phyloP scores from a whole-genome alignment of 2,888 invertebrate genomes.

The Tenodera sinensis region DNA sequence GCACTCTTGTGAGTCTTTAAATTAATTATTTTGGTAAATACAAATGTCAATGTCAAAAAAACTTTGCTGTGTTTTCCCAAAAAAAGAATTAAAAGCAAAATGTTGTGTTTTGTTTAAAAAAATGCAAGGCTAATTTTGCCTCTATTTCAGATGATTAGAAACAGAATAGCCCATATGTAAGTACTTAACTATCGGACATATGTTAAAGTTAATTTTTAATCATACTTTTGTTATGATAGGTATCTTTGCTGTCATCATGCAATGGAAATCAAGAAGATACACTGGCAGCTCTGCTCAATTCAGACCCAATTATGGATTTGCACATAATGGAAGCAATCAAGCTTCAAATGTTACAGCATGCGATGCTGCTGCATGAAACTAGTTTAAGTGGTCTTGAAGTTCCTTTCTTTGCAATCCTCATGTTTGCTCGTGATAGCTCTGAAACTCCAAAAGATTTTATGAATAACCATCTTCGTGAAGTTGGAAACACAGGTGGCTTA shows the following conservation, averaged over 20 bases:
- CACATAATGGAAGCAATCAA: constrained; percentile 38
- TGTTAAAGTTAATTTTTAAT: background rate
- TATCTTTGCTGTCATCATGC: constrained; percentile 18
- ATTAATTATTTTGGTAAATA: too few species aligned
- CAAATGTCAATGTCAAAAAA: too few species aligned
- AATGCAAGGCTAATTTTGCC: too few species aligned
- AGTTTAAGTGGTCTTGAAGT: constrained; percentile 38
- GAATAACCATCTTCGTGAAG: constrained; percentile 44
- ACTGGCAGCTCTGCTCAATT: constrained; percentile 32
- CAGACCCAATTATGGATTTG: constrained; percentile 33
- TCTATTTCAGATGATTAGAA: too few species aligned
- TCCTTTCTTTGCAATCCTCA: constrained; percentile 44
- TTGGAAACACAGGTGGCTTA: constrained; percentile 44
- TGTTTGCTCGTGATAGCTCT: constrained; percentile 46
- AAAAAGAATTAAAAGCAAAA: too few species aligned
- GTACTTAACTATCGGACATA: background rate
- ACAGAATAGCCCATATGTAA: too few species aligned
- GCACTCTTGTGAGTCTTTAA: too few species aligned
- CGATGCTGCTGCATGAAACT: constrained; percentile 40
- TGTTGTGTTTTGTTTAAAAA: too few species aligned
- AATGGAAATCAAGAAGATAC: constrained; percentile 26
- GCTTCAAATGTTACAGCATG: constrained; percentile 44
- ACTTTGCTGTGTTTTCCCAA: too few species aligned
- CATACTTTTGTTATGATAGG: background rate
- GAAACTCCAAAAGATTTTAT: constrained; percentile 41